Conservation (phyloP, 2,888 invertebrate species). For the Netelia inedita region DNA sequence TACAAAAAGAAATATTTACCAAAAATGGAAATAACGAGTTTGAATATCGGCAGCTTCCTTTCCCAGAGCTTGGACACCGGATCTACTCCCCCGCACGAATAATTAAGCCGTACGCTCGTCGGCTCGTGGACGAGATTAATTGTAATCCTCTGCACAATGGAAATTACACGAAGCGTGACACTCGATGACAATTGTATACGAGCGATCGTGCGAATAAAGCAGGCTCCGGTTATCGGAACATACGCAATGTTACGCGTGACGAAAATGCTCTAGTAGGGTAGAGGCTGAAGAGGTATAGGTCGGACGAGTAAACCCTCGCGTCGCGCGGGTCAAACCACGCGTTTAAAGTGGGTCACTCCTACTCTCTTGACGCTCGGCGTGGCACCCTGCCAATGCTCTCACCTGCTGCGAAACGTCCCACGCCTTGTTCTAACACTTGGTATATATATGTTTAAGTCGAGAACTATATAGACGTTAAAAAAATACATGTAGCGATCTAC, state of each 20-base stretch:
- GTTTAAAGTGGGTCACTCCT: conserved; percentile 78
- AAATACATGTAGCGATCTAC: background rate
- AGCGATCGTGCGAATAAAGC: conserved; percentile 41
- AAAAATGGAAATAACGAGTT: no score
- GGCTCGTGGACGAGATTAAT: background rate
- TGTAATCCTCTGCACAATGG: conserved; percentile 32
- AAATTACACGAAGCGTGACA: conserved; percentile 41
- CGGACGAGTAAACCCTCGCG: conserved; percentile 22
- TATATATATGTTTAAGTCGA: background rate
- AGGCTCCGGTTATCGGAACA: background rate
- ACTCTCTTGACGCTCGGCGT: conserved; percentile 53
- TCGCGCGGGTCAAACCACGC: conserved; percentile 69
- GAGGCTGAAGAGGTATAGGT: background rate
- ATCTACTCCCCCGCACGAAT: background rate
- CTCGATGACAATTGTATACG: background rate
- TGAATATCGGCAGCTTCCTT: no score
- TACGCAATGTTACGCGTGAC: no score
- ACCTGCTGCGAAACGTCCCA: conserved; percentile 77
- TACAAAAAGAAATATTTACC: no score
- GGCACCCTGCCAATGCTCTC: conserved; percentile 80
- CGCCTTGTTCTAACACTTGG: conserved; percentile 51
- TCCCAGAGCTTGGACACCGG: no score
- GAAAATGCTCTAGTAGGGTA: no score
- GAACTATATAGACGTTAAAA: background rate
- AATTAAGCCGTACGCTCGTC: background rate